Percentiles rank a stretch among this genome's conserved stretches.
These are phyloP conservation scores for Archivesica marissinica DNA, from an alignment of 1,140 invertebrate species.

Conservation along the genomic window DNA sequence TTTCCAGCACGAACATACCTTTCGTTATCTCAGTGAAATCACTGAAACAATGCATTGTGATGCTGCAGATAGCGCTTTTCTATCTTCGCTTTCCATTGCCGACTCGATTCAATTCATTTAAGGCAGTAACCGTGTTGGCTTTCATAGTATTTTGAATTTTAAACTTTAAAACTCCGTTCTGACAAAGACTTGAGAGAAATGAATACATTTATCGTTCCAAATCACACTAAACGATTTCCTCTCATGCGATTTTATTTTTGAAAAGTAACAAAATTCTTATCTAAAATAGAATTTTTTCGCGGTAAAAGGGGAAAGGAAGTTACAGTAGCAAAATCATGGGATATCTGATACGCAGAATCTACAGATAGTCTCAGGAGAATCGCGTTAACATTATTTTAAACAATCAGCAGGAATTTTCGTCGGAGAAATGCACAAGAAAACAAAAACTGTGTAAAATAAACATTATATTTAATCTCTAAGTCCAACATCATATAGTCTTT, in stretches of 20 bases:
- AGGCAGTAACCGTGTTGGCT: not conserved
- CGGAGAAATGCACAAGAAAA: not conserved
- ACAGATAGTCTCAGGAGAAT: not conserved
- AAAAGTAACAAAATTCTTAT: not conserved
- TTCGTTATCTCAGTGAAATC: not conserved
- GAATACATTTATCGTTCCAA: constrained; percentile 6
- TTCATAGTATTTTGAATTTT: not conserved
- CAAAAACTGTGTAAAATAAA: not conserved
- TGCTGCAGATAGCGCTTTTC: not conserved
- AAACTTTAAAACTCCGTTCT: not conserved
- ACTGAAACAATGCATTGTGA: not conserved
- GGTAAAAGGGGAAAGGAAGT: constrained; percentile 5
- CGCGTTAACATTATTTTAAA: not conserved
- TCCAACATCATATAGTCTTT: not conserved
- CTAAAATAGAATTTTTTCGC: not conserved
- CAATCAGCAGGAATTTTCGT: not conserved
- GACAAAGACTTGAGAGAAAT: constrained; percentile 6
- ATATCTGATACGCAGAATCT: too few species aligned
- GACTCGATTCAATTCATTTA: not conserved
- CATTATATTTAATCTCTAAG: not conserved
- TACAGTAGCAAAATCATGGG: not conserved
- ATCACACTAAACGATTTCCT: not conserved
- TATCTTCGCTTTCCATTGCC: not conserved
- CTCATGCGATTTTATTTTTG: not conserved
- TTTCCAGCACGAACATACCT: not conserved